Base-by-base conservation (phyloP, 2,797 vertebrate species). In the Spheniscus humboldti region DNA sequence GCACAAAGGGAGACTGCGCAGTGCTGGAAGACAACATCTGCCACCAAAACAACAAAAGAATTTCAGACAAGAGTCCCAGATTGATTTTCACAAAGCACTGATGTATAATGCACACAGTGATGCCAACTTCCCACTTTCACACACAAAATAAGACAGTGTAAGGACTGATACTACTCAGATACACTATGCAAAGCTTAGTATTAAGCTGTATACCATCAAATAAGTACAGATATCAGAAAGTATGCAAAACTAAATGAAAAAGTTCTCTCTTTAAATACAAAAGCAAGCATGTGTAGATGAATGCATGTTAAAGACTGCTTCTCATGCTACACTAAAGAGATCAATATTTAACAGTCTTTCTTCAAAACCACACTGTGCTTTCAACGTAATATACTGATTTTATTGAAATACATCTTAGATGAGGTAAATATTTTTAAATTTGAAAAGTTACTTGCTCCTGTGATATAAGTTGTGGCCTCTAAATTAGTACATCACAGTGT, bases 41-140 rank as follows among this genome's bases (percentile, higher is more conserved):
- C 53, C 64, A 64, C 50, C 24, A 37, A 53, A 37, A 23, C 68
- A 52, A 91, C 76, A 69, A n/a, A 59, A 47, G 64, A 18, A 30
- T 23, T 50, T 27, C 50, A 33, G 75, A 12, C 30, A 25, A 10
- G 31, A 59, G 69, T 9, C 57, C 59, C 63, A 18, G 47, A 19
- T 19, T 0, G 16, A 18, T 56, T 35, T 27, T 16, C 62, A 43
- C 74, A 9, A 22, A 39, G 68, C 17, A 9, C 35, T 13, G 71
- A 43, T 2, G 1, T 24, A 7, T 7, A 11, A 15, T 1, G 31
- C 37, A 9, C n/a, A 10, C 15, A 1, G 0, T 6, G 39, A 53
- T 13, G 33, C 67, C 0, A 1, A 30, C 47, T 48, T 24, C 19
- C 48, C 25, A 2, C 62, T 18, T 18, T 2, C 37, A 18, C 41